Base-by-base conservation (phyloP, 2,888 invertebrate genomes). In the Tipula lateralis region DNA sequence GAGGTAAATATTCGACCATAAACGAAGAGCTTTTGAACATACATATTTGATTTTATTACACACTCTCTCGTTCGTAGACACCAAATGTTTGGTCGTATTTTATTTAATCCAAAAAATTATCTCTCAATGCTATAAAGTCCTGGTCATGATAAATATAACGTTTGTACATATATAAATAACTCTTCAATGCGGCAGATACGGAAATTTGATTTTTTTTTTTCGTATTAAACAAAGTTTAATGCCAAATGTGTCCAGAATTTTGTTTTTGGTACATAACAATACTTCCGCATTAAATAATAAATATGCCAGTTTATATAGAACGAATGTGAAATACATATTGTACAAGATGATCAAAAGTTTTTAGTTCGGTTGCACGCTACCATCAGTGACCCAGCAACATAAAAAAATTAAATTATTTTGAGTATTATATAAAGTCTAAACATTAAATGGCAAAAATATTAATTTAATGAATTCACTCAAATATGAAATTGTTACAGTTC, bases 121-220 rank as follows among this genome's bases (percentile, higher is more conserved):
- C 66, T n/a, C n/a, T 66, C 66, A 50, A 50, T 50, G 19, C 19
- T 50, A 50, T 66, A 66, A 9, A 19, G 5, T 24, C 24, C 7
- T 24, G 24, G 24, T 66, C 16, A 44, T 24, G 24, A 66, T 24
- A 66, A 66, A 44, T 16, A 44, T n/a, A 44, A 44, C n/a, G n/a
- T n/a, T n/a, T 44, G 13, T 50, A 50, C 50, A n/a, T 50, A 24
- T 3, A 66, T 24, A 66, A 2, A 9, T 9, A 66, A 66, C 24
- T 66, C 24, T 66, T 66, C 66, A 66, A 66, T 66, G 66, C 66
- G 66, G 66, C 66, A 66, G 66, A 66, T 66, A 24, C 24, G 66
- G 66, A 66, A 66, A 66, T 66, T 66, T 24, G 66, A 66, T 66
- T 66, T 66, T 24, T 19, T 66, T 24, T 24, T 12, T 24, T 1